Evolutionary conservation across 92 coral and sea anemone genomes (phyloP).

Genomic region (Micromussa lordhowensis): DNA sequence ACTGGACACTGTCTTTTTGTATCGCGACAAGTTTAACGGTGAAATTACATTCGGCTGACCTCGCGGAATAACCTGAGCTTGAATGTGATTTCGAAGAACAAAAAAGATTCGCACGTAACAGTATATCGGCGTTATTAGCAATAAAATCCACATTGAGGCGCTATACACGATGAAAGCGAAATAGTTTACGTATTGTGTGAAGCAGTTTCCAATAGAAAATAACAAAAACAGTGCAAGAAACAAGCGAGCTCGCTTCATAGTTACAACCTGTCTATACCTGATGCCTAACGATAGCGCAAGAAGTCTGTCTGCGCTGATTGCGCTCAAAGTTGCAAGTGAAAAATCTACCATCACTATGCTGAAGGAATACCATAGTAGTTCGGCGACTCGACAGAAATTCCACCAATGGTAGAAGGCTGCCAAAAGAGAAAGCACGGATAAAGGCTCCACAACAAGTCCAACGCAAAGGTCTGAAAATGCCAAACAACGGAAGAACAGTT

Average conservation of each 20-base stretch:
- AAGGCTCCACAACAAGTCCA: conserved; percentile 37
- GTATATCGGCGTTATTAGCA: background rate
- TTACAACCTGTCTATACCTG: conserved; percentile 2
- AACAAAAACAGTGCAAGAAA: background rate
- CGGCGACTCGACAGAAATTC: background rate
- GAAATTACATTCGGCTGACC: background rate
- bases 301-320: conserved; percentile 17
- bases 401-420: background rate
- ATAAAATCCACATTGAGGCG: background rate
- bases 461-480: conserved; percentile 50
- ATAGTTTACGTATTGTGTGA: background rate
- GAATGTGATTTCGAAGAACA: background rate
- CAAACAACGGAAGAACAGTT: conserved; percentile 29
- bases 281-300: background rate
- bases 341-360: background rate
- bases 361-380: background rate
- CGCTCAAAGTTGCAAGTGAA: background rate
- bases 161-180: background rate
- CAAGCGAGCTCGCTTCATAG: conserved; percentile 1
- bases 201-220: background rate
- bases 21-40: background rate
- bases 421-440: background rate
- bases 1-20: background rate
- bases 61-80: background rate
- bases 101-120: background rate